A percentile compares a stretch with the other conserved stretches of the same genome.
Conservation (phyloP, 2,113 vertebrate genomes). For the Eurystomus gularis region DNA sequence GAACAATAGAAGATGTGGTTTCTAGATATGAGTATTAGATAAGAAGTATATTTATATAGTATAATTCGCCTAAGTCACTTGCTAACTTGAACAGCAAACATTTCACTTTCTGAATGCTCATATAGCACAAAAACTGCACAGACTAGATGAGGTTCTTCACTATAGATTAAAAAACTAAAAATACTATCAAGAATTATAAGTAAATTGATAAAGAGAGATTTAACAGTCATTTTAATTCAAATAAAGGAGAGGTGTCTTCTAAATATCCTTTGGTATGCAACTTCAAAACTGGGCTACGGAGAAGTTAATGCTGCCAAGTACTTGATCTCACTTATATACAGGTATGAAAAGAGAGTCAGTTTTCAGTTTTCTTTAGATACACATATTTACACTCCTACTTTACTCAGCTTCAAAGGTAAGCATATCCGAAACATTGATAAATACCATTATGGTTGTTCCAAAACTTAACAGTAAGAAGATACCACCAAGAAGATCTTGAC, state of each 20-base stretch:
- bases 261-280: constrained; percentile 25
- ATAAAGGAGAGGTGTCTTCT: background rate
- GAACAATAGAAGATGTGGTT: background rate
- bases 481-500: background rate
- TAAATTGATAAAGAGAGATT: background rate
- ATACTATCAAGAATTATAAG: background rate
- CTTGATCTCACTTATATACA: constrained; percentile 5
- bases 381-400: background rate
- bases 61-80: background rate
- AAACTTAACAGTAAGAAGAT: background rate
- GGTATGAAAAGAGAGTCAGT: background rate
- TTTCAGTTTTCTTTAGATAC: background rate
- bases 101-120: background rate
- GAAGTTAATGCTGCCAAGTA: background rate
- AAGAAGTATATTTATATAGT: background rate
- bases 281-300: background rate
- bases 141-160: background rate
- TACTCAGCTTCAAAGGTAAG: background rate
- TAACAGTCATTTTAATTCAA: background rate
- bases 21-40: background rate
- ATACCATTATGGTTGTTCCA: background rate
- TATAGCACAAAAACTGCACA: background rate
- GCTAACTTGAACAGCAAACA: background rate
- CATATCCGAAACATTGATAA: background rate
- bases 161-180: background rate